Evolutionary conservation across 2,113 vertebrate genomes (phyloP), one percentile per base, ranked within the genome.

Genomic region (Pogonocichla stellata): DNA sequence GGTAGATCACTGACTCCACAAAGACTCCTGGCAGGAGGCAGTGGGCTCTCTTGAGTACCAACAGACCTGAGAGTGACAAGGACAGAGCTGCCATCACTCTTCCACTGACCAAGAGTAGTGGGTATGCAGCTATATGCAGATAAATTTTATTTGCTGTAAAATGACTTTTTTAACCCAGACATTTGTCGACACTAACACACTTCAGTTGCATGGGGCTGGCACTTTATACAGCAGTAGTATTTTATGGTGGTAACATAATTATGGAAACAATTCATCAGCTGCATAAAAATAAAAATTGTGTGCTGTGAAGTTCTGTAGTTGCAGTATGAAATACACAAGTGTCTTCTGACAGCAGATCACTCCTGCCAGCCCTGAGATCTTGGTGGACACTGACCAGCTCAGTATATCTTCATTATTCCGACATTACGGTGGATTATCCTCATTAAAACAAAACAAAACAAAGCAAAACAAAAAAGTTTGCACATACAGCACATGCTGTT

Each of bases 261-360:
- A 74, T 18, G 90, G 79, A 61, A 86, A 86, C 25, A 90, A 93
- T 95, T 97, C 93, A 96, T 96, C 88, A 98, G 92, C 92, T 80
- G 79, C 28, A 48, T 85, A 88, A 92, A 84, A 90, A 96, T 92
- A 94, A 95, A 96, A 97, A 95, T 6, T 31, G 8, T 72, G 64
- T 61, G 14, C 64, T 48, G 58, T 33, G 57, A 89, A 80, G 75
- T 79, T 80, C 53, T 40, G 51, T 60, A 53, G 69, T 73, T 79
- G 45, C 45, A 54, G 25, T 23, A 25, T 42, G 73, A 91, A 90
- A 86, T 70, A 79, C 7, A 23, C 10, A 61, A 31, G 29, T 14
- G 34, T 75, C 19, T 74, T 26, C 66, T 92, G 88, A 34, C n/a
- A 66, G 47, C 23, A 86, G 29, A 40, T 48, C 1, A 1, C 66